Evolutionary conservation across 2,888 invertebrate genomes (phyloP).

Genomic region (Opisthograptis luteolata): DNA sequence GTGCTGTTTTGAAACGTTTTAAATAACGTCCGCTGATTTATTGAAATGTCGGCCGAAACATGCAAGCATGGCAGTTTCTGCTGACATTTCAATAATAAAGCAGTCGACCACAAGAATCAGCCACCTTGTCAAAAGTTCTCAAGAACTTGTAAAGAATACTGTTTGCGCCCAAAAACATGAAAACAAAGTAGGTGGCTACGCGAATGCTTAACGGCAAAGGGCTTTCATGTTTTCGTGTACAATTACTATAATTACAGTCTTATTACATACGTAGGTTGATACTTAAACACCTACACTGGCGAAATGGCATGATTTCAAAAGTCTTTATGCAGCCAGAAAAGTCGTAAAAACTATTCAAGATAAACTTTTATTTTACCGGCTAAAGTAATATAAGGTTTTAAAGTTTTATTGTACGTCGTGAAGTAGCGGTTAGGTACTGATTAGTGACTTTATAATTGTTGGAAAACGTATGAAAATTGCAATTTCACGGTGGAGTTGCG

Average conservation of each 20-base stretch:
- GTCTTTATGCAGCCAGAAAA: constrained; percentile 3
- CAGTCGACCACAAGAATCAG: no score
- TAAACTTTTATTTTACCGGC: neutral
- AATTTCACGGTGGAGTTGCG: constrained; percentile 34
- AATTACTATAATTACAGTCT: neutral
- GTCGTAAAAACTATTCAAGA: constrained; percentile 25
- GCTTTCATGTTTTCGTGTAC: neutral
- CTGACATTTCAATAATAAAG: no score
- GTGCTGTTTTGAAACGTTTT: no score
- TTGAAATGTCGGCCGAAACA: no score
- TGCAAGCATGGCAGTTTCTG: no score
- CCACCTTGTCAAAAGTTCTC: neutral
- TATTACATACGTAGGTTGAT: neutral
- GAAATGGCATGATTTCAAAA: constrained; percentile 14
- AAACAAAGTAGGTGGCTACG: neutral
- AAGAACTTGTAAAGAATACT: neutral
- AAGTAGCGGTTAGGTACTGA: constrained; percentile 1
- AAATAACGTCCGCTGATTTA: no score
- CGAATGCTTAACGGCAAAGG: neutral
- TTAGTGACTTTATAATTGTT: constrained; percentile 8
- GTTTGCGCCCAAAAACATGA: no score
- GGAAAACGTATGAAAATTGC: constrained; percentile 30
- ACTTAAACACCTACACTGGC: constrained; percentile 2
- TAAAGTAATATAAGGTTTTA: neutral
- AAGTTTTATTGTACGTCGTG: constrained; percentile 2